These are phyloP conservation scores for Phragmatobia fuliginosa DNA, from an alignment of 2,888 invertebrate species.

Conservation along the genomic window DNA sequence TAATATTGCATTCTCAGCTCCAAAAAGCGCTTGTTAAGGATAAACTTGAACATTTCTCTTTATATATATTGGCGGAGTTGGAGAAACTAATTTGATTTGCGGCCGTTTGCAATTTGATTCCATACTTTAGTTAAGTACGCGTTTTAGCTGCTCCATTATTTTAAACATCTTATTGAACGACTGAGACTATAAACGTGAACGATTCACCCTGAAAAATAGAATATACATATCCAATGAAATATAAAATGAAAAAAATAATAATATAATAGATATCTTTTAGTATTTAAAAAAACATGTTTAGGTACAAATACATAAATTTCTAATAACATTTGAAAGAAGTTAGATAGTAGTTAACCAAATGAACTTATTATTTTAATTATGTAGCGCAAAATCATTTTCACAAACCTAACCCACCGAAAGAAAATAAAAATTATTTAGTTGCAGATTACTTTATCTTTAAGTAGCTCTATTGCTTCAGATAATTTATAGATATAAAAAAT, in stretches of 20 bases:
- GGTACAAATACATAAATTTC: neutral
- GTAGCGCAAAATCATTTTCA: neutral
- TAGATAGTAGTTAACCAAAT: neutral
- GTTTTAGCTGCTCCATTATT: slow-evolving; percentile 18
- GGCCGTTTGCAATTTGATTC: slow-evolving; percentile 15
- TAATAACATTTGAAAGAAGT: neutral
- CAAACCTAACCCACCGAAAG: neutral
- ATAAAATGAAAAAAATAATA: too few relatives aligned
- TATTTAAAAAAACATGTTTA: neutral
- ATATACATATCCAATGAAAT: too few relatives aligned
- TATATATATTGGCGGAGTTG: slow-evolving; percentile 7
- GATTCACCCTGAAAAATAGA: neutral
- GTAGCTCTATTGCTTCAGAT: neutral
- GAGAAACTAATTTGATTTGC: slow-evolving; percentile 17
- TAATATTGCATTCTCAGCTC: neutral
- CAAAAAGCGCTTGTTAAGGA: slow-evolving; percentile 8
- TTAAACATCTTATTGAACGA: neutral
- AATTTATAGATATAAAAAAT: too few relatives aligned
- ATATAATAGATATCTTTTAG: neutral
- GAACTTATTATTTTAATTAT: neutral
- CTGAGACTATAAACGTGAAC: neutral
- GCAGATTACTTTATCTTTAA: too few relatives aligned
- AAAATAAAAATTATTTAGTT: neutral
- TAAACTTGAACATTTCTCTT: slow-evolving; percentile 10
- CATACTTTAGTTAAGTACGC: slow-evolving; percentile 20